Base-by-base conservation (phyloP, 2,797 vertebrate genomes). In the Ptychadena robeensis region DNA sequence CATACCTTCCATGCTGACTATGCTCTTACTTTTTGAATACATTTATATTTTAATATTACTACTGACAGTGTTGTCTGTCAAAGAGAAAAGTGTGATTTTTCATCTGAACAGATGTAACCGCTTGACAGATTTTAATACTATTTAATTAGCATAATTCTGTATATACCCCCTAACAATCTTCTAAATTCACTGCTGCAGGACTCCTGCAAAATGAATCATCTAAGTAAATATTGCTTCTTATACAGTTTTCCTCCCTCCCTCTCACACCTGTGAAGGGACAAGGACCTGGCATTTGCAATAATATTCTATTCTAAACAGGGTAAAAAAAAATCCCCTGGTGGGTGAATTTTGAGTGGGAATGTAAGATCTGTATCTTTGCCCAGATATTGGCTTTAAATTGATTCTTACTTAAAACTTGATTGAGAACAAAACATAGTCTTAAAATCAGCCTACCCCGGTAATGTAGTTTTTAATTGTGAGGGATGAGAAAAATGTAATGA, bases 121-220 rank as follows among this genome's bases (percentile, higher is more conserved):
- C 9, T 73, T 81, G 79, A 80, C 79, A 80, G 79, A 15, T 64
- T 72, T 64, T 73, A 81, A 73, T 81, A 81, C 65, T 37, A 27
- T 48, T 9, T 22, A 48, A 73, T 73, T 40, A 73, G 59, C 79
- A 81, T 81, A 73, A 53, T 34, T 40, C 34, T 73, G 35, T 65
- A 73, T 53, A 73, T 64, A 44, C 57, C 38, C 35, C 27, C 32
- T 18, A 66, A 73, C 37, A 65, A 28, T 66, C 28, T 79, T 40
- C 48, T 22, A 65, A 66, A 28, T 15, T 11, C 57, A 38, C 1
- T 73, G 53, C 69, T 80, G 35, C 35, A 72, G 59, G 79, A 80
- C 27, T 18, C 28, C 5, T 72, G 1, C 30, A 76, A 65, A 65
- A 30, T 28, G 9, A 1, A 30, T 40, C 63, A 64, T 76, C 61